Conservation (phyloP, 2,888 invertebrate species). For the Cremastobaeus sp. region DNA sequence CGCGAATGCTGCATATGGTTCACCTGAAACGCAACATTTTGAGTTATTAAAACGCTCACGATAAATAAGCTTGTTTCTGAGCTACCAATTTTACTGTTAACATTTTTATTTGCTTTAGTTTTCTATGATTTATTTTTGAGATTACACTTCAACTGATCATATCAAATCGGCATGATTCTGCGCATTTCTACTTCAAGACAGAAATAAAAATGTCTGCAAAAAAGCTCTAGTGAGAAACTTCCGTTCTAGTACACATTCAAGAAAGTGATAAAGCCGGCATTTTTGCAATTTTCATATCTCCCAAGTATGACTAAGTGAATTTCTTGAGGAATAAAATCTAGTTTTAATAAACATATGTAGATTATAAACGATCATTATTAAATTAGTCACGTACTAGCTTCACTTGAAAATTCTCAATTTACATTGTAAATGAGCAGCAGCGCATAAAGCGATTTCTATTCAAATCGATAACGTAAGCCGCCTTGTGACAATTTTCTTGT, state of each 20-base stretch:
- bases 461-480: too few species aligned
- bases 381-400: conserved; percentile 12
- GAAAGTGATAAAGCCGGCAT: too few species aligned
- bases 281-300: not conserved
- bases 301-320: not conserved
- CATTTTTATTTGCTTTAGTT: not conserved
- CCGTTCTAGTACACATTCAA: not conserved
- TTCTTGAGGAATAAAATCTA: conserved; percentile 5
- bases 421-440: conserved; percentile 12
- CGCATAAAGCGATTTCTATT: conserved; percentile 21
- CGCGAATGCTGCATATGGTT: conserved; percentile 95
- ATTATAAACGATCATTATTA: conserved; percentile 20
- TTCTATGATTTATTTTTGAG: too few species aligned
- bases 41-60: not conserved
- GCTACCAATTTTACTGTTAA: not conserved
- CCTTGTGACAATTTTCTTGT: too few species aligned
- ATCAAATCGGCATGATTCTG: too few species aligned
- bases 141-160: too few species aligned
- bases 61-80: not conserved
- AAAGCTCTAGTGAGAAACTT: not conserved
- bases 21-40: conserved; percentile 81
- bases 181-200: too few species aligned
- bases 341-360: conserved; percentile 19
- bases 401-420: not conserved
- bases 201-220: too few species aligned